Evolutionary conservation across 2,888 invertebrate species (phyloP), one percentile per base, ranked within the genome.

Genomic region (Drosophila macrospina): DNA sequence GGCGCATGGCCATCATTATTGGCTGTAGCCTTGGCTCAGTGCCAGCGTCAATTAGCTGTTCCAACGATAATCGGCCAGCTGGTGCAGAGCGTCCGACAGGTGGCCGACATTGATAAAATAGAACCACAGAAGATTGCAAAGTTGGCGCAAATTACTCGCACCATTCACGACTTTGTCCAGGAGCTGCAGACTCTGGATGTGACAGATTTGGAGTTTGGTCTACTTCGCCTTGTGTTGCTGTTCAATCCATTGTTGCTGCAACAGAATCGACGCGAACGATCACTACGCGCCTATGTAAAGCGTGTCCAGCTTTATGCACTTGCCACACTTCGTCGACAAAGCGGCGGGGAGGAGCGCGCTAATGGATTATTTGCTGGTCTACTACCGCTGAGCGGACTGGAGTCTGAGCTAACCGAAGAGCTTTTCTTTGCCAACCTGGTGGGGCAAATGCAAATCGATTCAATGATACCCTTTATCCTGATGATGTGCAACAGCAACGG

Each of bases 1-100:
- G 95, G 95, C 59, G 96, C 97, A 86, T 99, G 99, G 99, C 95
- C 97, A 65, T 97, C 98, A 90, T 91, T 99, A 68, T 97, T 99
- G 91, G 95, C 96, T 1, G 93, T 99, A 32, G 98, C 98, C 0
- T 93, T 99, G 73, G 96, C 97, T 10, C 98, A 98, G 92, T 88
- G 83, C 4, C 97, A 96, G 90, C 94, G 95, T 61, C 94, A 95
- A 26, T 93, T 98, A 85, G 96, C 96, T 7, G 94, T 98, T 68
- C 93, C 95, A 55, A 95, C 97, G 54, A 96, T 98, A 82, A 93
- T 99, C 79, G 95, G 96, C 26, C 96, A 96, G 70, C 77, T 92
- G 4, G 86, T 97, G 95, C 92, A 94, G 94, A 68, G 95, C 95
- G 88, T 92, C 91, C 88, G 89, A 86, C 62, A 93, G 91, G 44